Base-by-base conservation (phyloP, 2,888 invertebrate genomes). In the Perizoma flavofasciatum region DNA sequence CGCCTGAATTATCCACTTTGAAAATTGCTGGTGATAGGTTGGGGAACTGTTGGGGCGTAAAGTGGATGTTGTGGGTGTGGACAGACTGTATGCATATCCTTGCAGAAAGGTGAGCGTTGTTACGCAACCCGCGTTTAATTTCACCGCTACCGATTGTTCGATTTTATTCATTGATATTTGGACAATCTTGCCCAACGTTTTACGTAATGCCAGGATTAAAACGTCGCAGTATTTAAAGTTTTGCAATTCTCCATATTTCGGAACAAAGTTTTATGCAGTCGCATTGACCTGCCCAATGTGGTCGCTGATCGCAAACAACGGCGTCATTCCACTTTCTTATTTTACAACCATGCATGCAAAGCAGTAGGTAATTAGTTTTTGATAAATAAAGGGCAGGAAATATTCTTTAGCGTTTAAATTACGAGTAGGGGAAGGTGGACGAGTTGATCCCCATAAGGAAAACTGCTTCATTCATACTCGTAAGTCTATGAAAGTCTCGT, bases 141-240 rank as follows among this genome's bases (percentile, higher is more conserved):
- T 83, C 79, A 78, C 81, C 71, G 75, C 66, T 71, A 75, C 73
- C 64, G 74, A 73, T 70, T 69, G 79, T 78, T 77, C 75, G 78
- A 74, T 81, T 82, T 82, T 78, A 80, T 81, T 79, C 78, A 81
- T 79, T 76, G 83, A 82, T 77, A 81, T 85, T 86, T 83, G 83
- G 81, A 78, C 82, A 84, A 82, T 81, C 70, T 90, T 91, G 81
- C 84, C 75, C 84, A 89, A 91, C 75, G 65, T 54, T 67, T 89
- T 90, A 86, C 82, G 85, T 81, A 90, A 91, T 77, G 80, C 70
- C 81, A 87, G 90, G 90, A 90, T 85, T 82, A 86, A 85, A 80
- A 75, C 77, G 73, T 67, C 78, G 77, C 74, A 80, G 76, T 79
- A 78, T 78, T 81, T 73, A 76, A 75, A 65, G 75, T 90, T 86